Evolutionary conservation across 2,888 invertebrate species (phyloP).

Genomic region (Tortricodes alternella): DNA sequence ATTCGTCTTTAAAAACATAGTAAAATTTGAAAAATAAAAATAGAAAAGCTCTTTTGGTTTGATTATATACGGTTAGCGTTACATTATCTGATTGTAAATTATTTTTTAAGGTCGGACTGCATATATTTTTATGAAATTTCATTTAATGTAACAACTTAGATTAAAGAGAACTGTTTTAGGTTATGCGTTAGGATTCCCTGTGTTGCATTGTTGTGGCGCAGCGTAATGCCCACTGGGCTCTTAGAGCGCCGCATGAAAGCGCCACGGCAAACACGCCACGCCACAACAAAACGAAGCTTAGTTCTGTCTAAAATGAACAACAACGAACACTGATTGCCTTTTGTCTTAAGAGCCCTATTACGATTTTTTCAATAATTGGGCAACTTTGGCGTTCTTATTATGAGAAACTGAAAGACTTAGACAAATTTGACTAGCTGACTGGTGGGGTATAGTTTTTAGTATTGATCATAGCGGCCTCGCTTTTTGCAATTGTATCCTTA

Average conservation of each 20-base stretch:
- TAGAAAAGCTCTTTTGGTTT: neutral
- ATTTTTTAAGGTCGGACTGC: neutral
- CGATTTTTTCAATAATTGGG: no score
- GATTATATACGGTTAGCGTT: neutral
- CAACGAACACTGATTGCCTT: conserved; percentile 27
- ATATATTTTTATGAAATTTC: no score
- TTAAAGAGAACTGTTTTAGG: no score
- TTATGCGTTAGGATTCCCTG: no score
- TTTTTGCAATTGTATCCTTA: no score
- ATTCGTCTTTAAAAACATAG: neutral
- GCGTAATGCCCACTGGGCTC: conserved; percentile 5
- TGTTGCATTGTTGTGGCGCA: no score
- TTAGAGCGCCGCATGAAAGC: conserved; percentile 13
- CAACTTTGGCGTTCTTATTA: no score
- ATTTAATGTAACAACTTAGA: no score
- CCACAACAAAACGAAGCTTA: conserved; percentile 32
- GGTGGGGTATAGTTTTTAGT: no score
- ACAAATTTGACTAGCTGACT: no score
- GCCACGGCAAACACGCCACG: conserved; percentile 7
- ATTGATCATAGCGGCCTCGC: no score
- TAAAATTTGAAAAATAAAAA: neutral
- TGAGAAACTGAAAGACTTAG: no score
- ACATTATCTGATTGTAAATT: neutral
- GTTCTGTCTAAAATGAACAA: conserved; percentile 31
- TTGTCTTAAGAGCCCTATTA: conserved; percentile 30